Evolutionary conservation across 2,113 vertebrate genomes (phyloP).

Genomic region (Scomber scombrus): DNA sequence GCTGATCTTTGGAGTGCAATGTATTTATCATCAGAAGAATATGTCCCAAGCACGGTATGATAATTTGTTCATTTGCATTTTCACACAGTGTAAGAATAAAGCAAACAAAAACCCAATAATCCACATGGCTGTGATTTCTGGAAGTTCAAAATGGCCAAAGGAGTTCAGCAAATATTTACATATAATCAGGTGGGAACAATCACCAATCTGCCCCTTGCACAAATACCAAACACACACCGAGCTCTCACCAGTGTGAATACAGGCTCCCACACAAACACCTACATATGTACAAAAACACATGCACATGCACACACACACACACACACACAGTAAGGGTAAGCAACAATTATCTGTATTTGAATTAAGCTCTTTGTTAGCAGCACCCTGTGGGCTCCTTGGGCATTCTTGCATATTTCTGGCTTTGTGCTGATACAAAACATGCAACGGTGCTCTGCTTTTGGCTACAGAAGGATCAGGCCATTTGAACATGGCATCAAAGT

Average conservation of each 20-base stretch:
- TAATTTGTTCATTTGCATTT: slow-evolving; percentile 66
- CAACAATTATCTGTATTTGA: slow-evolving; percentile 71
- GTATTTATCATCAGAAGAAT: slow-evolving; percentile 55
- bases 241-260: slow-evolving; percentile 31
- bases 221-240: slow-evolving; percentile 41
- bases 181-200: slow-evolving; percentile 73
- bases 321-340: slow-evolving; percentile 40
- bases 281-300: neutral
- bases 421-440: slow-evolving; percentile 53
- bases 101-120: slow-evolving; percentile 69
- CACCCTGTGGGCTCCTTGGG: slow-evolving; percentile 64
- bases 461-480: slow-evolving; percentile 25
- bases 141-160: slow-evolving; percentile 64
- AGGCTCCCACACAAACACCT: slow-evolving; percentile 43
- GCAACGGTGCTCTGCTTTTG: slow-evolving; percentile 48
- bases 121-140: slow-evolving; percentile 62
- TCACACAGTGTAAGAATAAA: slow-evolving; percentile 50
- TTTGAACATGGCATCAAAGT: slow-evolving; percentile 52
- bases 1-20: slow-evolving; percentile 44
- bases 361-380: slow-evolving; percentile 71
- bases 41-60: slow-evolving; percentile 43
- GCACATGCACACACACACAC: slow-evolving; percentile 32
- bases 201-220: slow-evolving; percentile 48
- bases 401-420: slow-evolving; percentile 71
- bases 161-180: slow-evolving; percentile 76